phyloP scores from a whole-genome alignment of 2,797 vertebrate species.

The Coregonus suidteri region DNA sequence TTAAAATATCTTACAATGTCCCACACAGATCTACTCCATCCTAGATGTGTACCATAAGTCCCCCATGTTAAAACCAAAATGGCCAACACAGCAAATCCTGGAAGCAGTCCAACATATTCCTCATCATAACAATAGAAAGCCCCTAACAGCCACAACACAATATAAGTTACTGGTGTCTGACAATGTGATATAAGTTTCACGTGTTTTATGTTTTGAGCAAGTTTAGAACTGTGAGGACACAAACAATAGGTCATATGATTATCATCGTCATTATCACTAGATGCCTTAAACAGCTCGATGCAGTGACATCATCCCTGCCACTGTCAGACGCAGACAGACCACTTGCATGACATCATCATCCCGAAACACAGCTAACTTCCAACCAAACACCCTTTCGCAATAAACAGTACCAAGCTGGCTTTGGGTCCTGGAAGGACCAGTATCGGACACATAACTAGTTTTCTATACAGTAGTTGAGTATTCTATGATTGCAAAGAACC shows the following conservation, averaged over 20 bases:
- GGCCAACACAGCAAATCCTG: not conserved
- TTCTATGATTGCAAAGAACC: not conserved
- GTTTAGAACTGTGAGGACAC: not conserved
- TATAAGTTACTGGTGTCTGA: not conserved
- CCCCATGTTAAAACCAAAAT: not conserved
- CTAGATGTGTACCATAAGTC: not conserved
- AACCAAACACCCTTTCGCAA: not conserved
- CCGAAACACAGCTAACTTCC: slow-evolving; percentile 12
- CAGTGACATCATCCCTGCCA: slow-evolving; percentile 43
- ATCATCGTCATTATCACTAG: slow-evolving; percentile 18
- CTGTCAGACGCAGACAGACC: not conserved
- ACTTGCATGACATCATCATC: slow-evolving; percentile 39
- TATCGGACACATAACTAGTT: not conserved
- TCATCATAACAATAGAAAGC: not conserved
- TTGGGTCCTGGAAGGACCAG: not conserved
- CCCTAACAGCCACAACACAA: not conserved
- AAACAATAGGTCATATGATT: not conserved
- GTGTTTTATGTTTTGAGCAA: not conserved
- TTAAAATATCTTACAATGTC: not conserved
- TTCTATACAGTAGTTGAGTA: not conserved
- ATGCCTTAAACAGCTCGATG: slow-evolving; percentile 35
- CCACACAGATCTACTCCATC: not conserved
- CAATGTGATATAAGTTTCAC: not conserved
- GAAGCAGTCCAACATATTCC: not conserved
- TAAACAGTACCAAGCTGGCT: not conserved